Evolutionary conservation across 2,113 vertebrate species (phyloP).

Genomic region (Cyprinodon tularosa): DNA sequence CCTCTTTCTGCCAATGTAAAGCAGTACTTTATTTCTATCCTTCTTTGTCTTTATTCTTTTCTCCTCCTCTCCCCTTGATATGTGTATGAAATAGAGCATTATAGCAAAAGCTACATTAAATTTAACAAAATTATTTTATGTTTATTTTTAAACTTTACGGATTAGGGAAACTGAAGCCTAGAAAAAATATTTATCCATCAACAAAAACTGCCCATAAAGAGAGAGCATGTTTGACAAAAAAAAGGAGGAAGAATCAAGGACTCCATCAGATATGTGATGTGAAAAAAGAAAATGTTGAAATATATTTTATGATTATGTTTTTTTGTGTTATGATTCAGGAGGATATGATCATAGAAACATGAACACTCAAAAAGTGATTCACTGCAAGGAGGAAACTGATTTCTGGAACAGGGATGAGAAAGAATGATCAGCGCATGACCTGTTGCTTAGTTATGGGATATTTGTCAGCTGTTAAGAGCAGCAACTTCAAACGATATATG

Average conservation of each 20-base stretch:
- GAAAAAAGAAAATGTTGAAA: background rate
- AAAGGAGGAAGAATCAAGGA: background rate
- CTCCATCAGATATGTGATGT: background rate
- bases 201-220: too few relatives aligned
- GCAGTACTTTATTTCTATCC: too few relatives aligned
- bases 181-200: too few relatives aligned
- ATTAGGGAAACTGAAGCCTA: too few relatives aligned
- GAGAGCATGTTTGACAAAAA: background rate
- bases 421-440: slow-evolving; percentile 19
- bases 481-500: slow-evolving; percentile 5
- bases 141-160: too few relatives aligned
- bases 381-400: slow-evolving; percentile 32
- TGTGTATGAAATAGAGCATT: too few relatives aligned
- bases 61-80: too few relatives aligned
- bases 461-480: slow-evolving; percentile 9
- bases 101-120: too few relatives aligned
- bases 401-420: slow-evolving; percentile 24
- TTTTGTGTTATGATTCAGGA: slow-evolving; percentile 38
- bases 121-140: too few relatives aligned
- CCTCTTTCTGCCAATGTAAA: too few relatives aligned
- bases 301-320: background rate
- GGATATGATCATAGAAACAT: slow-evolving; percentile 20
- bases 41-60: too few relatives aligned
- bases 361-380: slow-evolving; percentile 31
- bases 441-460: slow-evolving; percentile 20